These are phyloP conservation scores for Spea bombifrons DNA, from an alignment of 2,113 vertebrate genomes.

Conservation along the genomic window DNA sequence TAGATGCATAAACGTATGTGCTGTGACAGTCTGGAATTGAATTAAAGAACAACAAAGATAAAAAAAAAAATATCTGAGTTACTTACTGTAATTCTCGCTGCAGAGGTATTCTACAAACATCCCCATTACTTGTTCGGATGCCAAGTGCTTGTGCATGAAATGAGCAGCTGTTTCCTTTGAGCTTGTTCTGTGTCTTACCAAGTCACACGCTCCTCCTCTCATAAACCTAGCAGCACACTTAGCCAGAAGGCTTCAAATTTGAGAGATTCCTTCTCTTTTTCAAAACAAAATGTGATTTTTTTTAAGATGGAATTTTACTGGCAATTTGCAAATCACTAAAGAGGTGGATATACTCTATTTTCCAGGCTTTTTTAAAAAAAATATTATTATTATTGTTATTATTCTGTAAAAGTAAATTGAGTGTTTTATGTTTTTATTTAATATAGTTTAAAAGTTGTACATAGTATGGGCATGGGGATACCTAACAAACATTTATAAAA, in stretches of 20 bases:
- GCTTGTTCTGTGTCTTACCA: conserved; percentile 64
- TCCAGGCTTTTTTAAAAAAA: too few relatives aligned
- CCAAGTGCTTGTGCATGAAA: conserved; percentile 66
- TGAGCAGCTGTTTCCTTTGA: conserved; percentile 74
- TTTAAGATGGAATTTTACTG: background rate
- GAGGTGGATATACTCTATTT: background rate
- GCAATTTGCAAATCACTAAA: background rate
- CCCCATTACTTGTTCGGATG: conserved; percentile 67
- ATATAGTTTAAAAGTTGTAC: background rate
- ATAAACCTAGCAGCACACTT: conserved; percentile 57
- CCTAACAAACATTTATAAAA: too few relatives aligned
- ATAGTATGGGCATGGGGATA: too few relatives aligned
- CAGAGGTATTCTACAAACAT: conserved; percentile 63
- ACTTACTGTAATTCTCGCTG: conserved; percentile 67
- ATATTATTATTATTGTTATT: too few relatives aligned
- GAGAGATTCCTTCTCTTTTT: conserved; percentile 48
- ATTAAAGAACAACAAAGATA: conserved; percentile 32
- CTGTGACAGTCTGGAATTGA: background rate
- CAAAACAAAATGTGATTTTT: background rate
- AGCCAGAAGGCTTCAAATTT: conserved; percentile 71
- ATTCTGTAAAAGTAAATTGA: too few relatives aligned
- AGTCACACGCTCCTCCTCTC: conserved; percentile 76
- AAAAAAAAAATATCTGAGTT: conserved; percentile 54
- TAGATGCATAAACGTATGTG: background rate
- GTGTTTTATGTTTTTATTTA: too few relatives aligned